These are phyloP conservation scores for Solenodon paradoxus DNA, from an alignment of 2,113 vertebrate species.

Conservation along the genomic window DNA sequence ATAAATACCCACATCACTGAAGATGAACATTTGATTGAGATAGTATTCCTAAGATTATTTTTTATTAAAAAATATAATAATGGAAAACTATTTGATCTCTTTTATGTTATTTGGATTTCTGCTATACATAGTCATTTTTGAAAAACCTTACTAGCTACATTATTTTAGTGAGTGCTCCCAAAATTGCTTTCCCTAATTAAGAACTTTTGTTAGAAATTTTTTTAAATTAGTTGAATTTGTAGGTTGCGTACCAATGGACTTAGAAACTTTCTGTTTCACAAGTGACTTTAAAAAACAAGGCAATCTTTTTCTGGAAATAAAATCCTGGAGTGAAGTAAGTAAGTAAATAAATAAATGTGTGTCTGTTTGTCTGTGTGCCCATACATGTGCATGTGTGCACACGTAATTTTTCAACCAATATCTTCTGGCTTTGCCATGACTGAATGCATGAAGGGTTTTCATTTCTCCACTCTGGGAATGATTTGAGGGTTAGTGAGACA, in stretches of 20 bases:
- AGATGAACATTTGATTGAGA: not conserved
- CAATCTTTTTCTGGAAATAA: not conserved
- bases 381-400: too few relatives aligned
- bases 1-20: not conserved
- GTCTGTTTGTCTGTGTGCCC: not conserved
- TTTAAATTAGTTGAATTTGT: not conserved
- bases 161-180: not conserved
- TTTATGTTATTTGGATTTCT: not conserved
- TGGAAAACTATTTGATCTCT: not conserved
- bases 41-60: not conserved
- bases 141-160: not conserved
- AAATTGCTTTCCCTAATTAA: not conserved
- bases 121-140: not conserved
- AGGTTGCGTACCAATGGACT: not conserved
- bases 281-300: not conserved
- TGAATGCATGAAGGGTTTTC: not conserved
- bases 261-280: not conserved
- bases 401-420: not conserved
- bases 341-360: not conserved
- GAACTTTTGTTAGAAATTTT: not conserved
- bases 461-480: not conserved
- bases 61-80: not conserved
- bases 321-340: not conserved
- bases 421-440: not conserved
- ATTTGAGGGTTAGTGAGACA: conserved; percentile 39